Conservation (phyloP, 2,797 vertebrate species). For the Sciaenops ocellatus region DNA sequence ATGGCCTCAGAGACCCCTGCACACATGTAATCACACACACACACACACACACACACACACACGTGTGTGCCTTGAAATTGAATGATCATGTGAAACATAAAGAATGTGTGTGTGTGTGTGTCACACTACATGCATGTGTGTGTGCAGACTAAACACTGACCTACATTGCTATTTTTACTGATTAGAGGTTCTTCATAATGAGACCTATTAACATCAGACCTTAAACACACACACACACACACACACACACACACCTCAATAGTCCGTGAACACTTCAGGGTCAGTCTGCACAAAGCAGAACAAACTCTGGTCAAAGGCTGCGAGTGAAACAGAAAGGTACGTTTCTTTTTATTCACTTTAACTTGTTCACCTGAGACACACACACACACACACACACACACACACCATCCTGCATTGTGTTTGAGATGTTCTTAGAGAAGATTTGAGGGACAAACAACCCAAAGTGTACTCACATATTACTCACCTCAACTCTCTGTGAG, state of each 20-base stretch:
- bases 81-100: conserved; percentile 71
- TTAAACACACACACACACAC: conserved; percentile 32
- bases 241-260: conserved; percentile 20
- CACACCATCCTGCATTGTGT: too few relatives aligned
- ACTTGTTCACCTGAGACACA: not conserved
- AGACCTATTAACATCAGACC: conserved; percentile 67
- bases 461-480: too few relatives aligned
- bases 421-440: too few relatives aligned
- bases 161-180: conserved; percentile 74
- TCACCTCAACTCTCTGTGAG: too few relatives aligned
- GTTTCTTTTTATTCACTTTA: conserved; percentile 5
- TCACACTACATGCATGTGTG: conserved; percentile 34
- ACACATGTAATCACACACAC: conserved; percentile 61
- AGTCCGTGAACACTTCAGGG: not conserved
- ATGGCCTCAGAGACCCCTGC: conserved; percentile 61
- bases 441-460: too few relatives aligned
- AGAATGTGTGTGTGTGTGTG: conserved; percentile 43
- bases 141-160: conserved; percentile 77
- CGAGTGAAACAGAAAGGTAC: conserved; percentile 22
- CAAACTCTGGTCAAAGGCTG: not conserved
- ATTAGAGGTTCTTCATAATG: conserved; percentile 77
- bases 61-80: conserved; percentile 56
- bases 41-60: conserved; percentile 43
- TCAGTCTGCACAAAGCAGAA: conserved; percentile 25
- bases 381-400: not conserved